Evolutionary conservation across 1,140 invertebrate genomes (phyloP).

Genomic region (Solen grandis): DNA sequence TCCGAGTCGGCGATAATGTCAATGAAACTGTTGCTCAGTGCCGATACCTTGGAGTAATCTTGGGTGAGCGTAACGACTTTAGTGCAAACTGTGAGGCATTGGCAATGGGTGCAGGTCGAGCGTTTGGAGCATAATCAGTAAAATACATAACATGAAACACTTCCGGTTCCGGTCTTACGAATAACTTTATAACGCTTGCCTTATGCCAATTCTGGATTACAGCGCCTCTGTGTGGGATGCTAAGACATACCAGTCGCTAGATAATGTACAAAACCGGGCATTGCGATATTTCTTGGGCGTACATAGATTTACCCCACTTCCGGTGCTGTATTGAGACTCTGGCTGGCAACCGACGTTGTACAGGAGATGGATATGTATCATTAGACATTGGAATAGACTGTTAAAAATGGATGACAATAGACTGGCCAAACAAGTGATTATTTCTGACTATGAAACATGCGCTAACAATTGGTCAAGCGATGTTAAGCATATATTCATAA

Average conservation of each 20-base stretch:
- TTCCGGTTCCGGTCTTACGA: slow-evolving; percentile 8
- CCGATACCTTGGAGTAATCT: slow-evolving; percentile 13
- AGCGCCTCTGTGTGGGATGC: slow-evolving; percentile 40
- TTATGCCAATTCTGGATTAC: slow-evolving; percentile 48
- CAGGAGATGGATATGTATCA: slow-evolving; percentile 2
- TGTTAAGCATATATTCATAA: too few species aligned
- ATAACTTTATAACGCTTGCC: background rate
- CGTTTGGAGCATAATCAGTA: slow-evolving; percentile 1
- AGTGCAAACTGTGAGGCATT: background rate
- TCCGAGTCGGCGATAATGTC: background rate
- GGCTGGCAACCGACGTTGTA: background rate
- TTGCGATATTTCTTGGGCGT: slow-evolving; percentile 54
- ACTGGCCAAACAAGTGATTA: too few species aligned
- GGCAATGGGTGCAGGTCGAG: slow-evolving; percentile 8
- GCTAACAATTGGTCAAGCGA: too few species aligned
- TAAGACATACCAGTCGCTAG: too few species aligned
- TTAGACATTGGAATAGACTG: slow-evolving; percentile 36
- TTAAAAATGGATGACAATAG: too few species aligned
- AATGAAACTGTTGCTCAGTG: background rate
- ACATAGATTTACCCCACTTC: too few species aligned
- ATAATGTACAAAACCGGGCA: slow-evolving; percentile 54
- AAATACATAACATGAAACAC: slow-evolving; percentile 4
- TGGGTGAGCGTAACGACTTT: background rate
- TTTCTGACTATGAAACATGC: too few species aligned
- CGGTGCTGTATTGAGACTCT: slow-evolving; percentile 5